Evolutionary conservation across 2,797 vertebrate species (phyloP), one percentile per base, ranked within the genome.

Genomic region (Cynodonichthys magdalenae): DNA sequence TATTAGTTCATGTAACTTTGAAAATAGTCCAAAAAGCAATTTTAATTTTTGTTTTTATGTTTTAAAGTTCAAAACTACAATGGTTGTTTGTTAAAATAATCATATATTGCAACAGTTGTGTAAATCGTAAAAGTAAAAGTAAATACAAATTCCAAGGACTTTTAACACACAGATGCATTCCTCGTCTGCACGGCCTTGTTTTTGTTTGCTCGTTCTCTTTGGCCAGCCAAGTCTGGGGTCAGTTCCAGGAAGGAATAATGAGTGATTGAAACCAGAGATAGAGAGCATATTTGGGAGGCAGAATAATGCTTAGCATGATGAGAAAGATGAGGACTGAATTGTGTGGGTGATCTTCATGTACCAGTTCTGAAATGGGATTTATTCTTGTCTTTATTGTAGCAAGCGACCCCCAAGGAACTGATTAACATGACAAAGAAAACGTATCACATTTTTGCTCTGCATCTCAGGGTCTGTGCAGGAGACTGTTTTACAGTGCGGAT

Each of bases 391-490:
- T 74, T 48, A 41, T 62, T 72, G 67, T 79, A 56, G 66, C 66
- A 80, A 53, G 59, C 66, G 82, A 65, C 62, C 79, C 77, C 75
- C 4, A 17, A 86, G 77, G 79, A 85, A 57, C 74, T 77, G 76
- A 87, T 87, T 88, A 84, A 61, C 82, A 87, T 84, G 75, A 84
- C 74, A 88, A 87, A 86, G 78, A 79, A 75, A 80, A 79, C 69
- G 73, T 62, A 70, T 72, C 69, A 59, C 29, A 61, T 63, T 76
- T 59, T 71, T 44, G 59, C 62, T 42, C 49, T 42, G 70, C 34
- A n/a, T 76, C 69, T 53, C 62, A 55, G 45, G 10, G 4, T 74
- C 24, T 5, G 4, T 57, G 44, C 55, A 53, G 39, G 27, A 31
- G 57, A 62, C 42, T 20, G 54, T 71, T 53, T 69, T n/a, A 36